These are phyloP conservation scores for Agrotis puta DNA, from an alignment of 2,888 invertebrate genomes.

Conservation along the genomic window DNA sequence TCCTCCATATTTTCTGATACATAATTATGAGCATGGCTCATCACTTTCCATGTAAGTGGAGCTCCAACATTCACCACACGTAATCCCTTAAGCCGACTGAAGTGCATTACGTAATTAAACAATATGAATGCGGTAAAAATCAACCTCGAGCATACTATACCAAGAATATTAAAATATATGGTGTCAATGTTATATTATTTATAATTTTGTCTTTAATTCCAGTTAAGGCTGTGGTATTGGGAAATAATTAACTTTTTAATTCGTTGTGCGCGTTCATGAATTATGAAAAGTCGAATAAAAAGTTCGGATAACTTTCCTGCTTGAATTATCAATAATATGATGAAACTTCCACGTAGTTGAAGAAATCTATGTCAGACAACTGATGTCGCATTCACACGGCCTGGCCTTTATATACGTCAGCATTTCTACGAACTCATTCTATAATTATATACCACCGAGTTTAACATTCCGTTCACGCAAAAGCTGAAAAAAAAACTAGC, in stretches of 20 bases:
- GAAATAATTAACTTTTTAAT: not conserved
- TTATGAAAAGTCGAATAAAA: too few species aligned
- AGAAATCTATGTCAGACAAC: not conserved
- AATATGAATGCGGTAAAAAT: slow-evolving; percentile 57
- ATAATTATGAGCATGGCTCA: slow-evolving; percentile 43
- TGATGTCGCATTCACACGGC: not conserved
- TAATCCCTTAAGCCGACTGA: slow-evolving; percentile 53
- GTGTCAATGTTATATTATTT: slow-evolving; percentile 1
- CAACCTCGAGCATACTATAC: slow-evolving; percentile 9
- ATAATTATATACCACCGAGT: slow-evolving; percentile 7
- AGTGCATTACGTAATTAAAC: slow-evolving; percentile 61
- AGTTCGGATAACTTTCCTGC: too few species aligned
- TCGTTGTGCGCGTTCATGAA: too few species aligned
- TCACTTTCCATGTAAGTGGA: slow-evolving; percentile 38
- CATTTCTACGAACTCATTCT: slow-evolving; percentile 24
- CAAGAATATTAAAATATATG: slow-evolving; percentile 21
- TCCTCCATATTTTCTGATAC: slow-evolving; percentile 24
- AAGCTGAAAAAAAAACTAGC: slow-evolving; percentile 9
- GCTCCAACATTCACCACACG: slow-evolving; percentile 45
- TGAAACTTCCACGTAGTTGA: not conserved
- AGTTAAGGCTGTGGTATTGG: not conserved
- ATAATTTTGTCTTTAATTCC: slow-evolving; percentile 1
- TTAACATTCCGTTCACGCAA: slow-evolving; percentile 21
- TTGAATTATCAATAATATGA: not conserved
- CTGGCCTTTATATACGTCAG: not conserved